Percentiles rank a stretch among this genome's conserved stretches.
Conservation (phyloP, 2,888 invertebrate species). For the Limnephilus lunatus region DNA sequence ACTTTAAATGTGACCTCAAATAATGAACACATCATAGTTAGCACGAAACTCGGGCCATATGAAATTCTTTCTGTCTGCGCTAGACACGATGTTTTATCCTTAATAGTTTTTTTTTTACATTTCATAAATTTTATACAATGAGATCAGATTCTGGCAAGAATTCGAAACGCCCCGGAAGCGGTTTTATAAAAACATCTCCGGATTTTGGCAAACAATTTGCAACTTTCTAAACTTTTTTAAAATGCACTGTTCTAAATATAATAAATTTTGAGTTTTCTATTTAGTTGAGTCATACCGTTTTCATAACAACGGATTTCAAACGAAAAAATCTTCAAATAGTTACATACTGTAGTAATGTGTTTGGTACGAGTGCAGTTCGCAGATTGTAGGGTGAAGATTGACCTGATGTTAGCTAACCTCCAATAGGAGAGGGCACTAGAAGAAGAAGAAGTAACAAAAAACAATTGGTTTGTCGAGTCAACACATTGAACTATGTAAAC, state of each 20-base stretch:
- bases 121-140: background rate
- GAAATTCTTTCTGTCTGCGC: background rate
- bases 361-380: too few species aligned
- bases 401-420: too few species aligned
- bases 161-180: slow-evolving; percentile 14
- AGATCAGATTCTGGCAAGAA: background rate
- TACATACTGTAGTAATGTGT: too few species aligned
- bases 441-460: too few species aligned
- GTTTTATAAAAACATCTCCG: background rate
- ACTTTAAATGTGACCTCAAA: background rate
- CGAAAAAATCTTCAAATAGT: background rate
- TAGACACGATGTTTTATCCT: background rate
- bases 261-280: background rate
- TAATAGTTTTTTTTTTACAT: background rate
- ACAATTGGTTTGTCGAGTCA: too few species aligned
- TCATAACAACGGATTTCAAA: background rate
- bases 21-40: background rate
- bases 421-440: too few species aligned
- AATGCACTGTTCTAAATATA: background rate
- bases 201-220: background rate
- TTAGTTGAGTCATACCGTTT: background rate
- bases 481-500: background rate
- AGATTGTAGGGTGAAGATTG: too few species aligned
- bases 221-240: background rate
- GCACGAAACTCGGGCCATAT: background rate